Evolutionary conservation across 2,113 vertebrate species (phyloP).

Genomic region (Bubo scandiacus): DNA sequence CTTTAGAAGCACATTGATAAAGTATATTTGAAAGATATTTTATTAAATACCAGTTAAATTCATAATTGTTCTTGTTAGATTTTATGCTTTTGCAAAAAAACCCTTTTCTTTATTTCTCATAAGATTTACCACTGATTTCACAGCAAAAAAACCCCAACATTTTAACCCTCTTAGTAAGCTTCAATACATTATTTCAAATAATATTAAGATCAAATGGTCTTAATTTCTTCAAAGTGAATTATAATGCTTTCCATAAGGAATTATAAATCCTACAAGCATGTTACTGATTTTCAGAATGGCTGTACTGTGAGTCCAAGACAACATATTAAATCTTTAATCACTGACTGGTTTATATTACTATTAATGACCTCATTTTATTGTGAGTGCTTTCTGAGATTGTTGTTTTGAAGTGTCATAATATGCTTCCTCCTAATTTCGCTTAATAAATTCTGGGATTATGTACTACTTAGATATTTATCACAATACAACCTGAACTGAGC

Average conservation of each 20-base stretch:
- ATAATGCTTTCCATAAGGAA: background rate
- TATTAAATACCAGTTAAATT: background rate
- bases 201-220: background rate
- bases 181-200: background rate
- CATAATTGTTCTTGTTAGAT: background rate
- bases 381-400: background rate
- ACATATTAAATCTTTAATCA: conserved; percentile 23
- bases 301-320: background rate
- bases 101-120: background rate
- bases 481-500: background rate
- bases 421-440: background rate
- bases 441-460: background rate
- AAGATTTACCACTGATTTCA: background rate
- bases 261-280: background rate
- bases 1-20: background rate
- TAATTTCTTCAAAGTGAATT: conserved; percentile 19
- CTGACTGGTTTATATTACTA: background rate
- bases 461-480: background rate
- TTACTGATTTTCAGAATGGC: background rate
- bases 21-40: background rate
- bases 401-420: background rate
- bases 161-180: background rate
- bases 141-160: background rate
- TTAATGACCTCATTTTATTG: background rate
- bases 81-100: background rate